Conservation (phyloP, 2,113 vertebrate genomes). For the Brienomyrus longianalis region DNA sequence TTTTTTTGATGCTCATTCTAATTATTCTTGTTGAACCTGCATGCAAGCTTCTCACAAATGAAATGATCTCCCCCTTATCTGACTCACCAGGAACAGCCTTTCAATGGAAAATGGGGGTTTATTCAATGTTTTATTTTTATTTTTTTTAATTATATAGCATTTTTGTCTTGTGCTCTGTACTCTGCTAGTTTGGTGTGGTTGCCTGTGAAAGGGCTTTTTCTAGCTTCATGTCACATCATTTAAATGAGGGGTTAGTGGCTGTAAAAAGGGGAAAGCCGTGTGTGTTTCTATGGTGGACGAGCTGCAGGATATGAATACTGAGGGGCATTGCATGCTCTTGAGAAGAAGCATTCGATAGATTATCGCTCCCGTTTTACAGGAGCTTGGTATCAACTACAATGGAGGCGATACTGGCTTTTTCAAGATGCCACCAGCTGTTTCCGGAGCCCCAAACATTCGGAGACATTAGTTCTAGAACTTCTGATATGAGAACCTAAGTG, state of each 20-base stretch:
- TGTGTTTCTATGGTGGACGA: neutral
- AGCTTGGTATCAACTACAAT: neutral
- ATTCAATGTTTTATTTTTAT: slow-evolving; percentile 11
- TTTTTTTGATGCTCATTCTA: neutral
- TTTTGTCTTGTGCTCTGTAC: neutral
- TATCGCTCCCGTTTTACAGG: neutral
- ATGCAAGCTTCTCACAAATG: neutral
- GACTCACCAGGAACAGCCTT: neutral
- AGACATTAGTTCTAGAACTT: neutral
- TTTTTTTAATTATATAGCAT: slow-evolving; percentile 1
- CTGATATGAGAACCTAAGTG: neutral
- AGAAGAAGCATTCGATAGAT: neutral
- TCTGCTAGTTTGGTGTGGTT: neutral
- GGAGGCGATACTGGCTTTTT: neutral
- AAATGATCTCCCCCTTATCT: neutral
- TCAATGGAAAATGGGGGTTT: neutral
- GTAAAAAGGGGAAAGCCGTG: neutral
- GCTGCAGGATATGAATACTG: neutral
- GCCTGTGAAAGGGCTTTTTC: neutral
- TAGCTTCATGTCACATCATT: neutral
- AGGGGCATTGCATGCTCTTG: neutral
- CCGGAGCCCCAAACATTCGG: neutral
- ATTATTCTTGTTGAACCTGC: neutral
- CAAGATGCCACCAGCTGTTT: neutral
- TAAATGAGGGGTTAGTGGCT: neutral